phyloP scores from a whole-genome alignment of 2,888 invertebrate species.

The Lithophane leautieri region DNA sequence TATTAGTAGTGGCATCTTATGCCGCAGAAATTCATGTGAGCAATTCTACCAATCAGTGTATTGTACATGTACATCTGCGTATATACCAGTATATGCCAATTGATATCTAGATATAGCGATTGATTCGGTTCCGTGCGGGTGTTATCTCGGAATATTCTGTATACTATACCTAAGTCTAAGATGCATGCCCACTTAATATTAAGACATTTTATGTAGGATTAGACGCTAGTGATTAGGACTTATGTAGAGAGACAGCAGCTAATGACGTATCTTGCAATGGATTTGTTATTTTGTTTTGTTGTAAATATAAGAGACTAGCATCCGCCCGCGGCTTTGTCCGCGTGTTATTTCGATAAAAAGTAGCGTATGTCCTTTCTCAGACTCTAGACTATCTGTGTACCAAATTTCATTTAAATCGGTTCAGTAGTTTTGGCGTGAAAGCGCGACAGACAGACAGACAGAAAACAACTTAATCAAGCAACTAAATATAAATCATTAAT shows the following conservation, averaged over 20 bases:
- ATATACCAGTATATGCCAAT: conserved; percentile 46
- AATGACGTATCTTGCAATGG: neutral
- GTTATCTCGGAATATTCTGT: conserved; percentile 49
- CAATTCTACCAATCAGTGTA: conserved; percentile 67
- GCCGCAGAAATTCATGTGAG: conserved; percentile 80
- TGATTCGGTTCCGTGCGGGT: conserved; percentile 62
- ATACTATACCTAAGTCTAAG: neutral
- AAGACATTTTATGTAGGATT: neutral
- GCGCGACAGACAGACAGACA: too few relatives aligned
- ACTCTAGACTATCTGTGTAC: too few relatives aligned
- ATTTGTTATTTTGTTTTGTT: neutral
- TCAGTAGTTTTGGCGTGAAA: too few relatives aligned
- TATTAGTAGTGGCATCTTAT: conserved; percentile 44
- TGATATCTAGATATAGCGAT: conserved; percentile 71
- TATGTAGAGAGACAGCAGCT: neutral
- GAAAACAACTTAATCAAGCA: too few relatives aligned
- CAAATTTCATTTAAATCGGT: too few relatives aligned
- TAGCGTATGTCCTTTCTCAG: too few relatives aligned
- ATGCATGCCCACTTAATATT: conserved; percentile 15
- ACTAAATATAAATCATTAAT: neutral
- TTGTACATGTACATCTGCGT: conserved; percentile 70
- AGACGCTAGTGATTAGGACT: neutral
- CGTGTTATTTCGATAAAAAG: too few relatives aligned
- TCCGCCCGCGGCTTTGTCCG: too few relatives aligned
- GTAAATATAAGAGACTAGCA: neutral